Evolutionary conservation across 1,140 invertebrate species (phyloP), one percentile per base, ranked within the genome.

Genomic region (Megalonaias nervosa): DNA sequence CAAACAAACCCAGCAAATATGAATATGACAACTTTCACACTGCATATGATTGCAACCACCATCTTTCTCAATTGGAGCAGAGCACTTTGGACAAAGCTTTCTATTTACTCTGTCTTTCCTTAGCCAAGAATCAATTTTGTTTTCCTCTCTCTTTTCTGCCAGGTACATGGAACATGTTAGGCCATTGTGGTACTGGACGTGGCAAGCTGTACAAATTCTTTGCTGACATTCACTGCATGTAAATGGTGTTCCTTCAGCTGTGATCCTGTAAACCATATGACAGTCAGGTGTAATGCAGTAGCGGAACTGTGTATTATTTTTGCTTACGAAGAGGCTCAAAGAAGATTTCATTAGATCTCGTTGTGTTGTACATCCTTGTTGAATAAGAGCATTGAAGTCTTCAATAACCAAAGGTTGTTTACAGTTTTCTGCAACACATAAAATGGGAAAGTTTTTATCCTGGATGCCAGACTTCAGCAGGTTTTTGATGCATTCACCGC

Each of bases 211-310:
- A 69, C 87, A 88, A n/a, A 83, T 78, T 59, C 74, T 82, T 12
- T 74, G 62, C 12, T 71, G 65, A 69, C 87, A 88, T 15, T 82
- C 77, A 12, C 67, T 62, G 60, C 87, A 88, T 26, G 56, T n/a
- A 73, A 88, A 86, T 48, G 70, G 23, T 19, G 69, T 23, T 1
- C 80, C 82, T 21, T 70, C 67, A 48, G 23, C n/a, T 13, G 81
- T 82, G 9, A 86, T 75, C 19, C 76, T 71, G 48, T 87, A 89
- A 12, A 88, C 77, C 38, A 83, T 79, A 15, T 81, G 76, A 57
- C 87, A 90, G 72, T 89, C 80, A 4, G 87, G 84, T 14, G 87
- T 86, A 16, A 77, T 58, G 75, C 87, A 88, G 73, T 80, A 88
- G 23, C 71, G 81, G 70, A 75, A 86, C 15, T 74, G 57, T 14